phyloP scores from a whole-genome alignment of 2,888 invertebrate species.

The Brenthis daphne region DNA sequence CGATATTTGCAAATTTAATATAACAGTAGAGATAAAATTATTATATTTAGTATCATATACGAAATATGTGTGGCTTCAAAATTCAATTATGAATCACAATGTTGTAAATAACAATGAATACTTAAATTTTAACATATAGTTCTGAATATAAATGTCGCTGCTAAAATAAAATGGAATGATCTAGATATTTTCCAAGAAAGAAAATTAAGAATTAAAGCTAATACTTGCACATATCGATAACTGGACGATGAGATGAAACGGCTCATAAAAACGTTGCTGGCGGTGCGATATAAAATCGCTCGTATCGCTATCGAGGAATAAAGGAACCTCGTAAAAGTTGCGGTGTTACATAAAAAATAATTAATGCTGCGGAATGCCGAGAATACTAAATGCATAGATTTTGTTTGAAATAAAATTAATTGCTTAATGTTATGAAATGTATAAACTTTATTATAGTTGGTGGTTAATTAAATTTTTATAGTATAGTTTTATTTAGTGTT shows the following conservation, averaged over 20 bases:
- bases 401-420: constrained; percentile 30
- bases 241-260: constrained; percentile 54
- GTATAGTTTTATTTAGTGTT: not conserved
- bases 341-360: constrained; percentile 50
- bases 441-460: not conserved
- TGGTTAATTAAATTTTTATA: not conserved
- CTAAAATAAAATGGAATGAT: constrained; percentile 4
- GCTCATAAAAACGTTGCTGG: constrained; percentile 59
- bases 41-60: constrained; percentile 16
- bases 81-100: not conserved
- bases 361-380: constrained; percentile 44
- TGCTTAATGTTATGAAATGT: constrained; percentile 16
- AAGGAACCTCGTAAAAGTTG: constrained; percentile 51
- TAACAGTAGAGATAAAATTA: constrained; percentile 20
- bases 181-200: constrained; percentile 42
- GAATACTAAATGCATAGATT: constrained; percentile 37
- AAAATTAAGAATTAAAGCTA: constrained; percentile 62
- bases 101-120: not conserved
- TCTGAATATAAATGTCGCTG: too few species aligned
- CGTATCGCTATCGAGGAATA: constrained; percentile 61
- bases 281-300: constrained; percentile 55
- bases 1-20: constrained; percentile 24
- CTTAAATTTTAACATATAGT: too few species aligned
- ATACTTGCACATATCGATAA: constrained; percentile 59
- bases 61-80: constrained; percentile 8